These are phyloP conservation scores for Cotesia congregata DNA, from an alignment of 2,888 invertebrate species.

Conservation along the genomic window DNA sequence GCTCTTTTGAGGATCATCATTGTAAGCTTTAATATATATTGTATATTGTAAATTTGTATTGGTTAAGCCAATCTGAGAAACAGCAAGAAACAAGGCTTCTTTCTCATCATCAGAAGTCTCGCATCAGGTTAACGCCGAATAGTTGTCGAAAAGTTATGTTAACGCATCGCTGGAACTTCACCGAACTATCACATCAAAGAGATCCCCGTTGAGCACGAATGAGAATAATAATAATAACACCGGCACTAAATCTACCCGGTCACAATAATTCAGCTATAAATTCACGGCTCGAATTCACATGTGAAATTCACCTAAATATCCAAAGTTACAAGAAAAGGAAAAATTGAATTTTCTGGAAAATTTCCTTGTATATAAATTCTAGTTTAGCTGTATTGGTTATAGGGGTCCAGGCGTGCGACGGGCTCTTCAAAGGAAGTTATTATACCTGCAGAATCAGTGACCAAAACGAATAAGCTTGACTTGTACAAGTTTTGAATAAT, in stretches of 20 bases:
- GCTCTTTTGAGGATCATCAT: constrained; percentile 31
- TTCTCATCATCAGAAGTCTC: background rate
- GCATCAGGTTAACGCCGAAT: constrained; percentile 34
- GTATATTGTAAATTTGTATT: background rate
- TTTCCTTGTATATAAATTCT: background rate
- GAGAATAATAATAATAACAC: too few species aligned
- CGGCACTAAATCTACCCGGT: constrained; percentile 1
- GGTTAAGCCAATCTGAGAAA: constrained; percentile 54
- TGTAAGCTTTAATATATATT: background rate
- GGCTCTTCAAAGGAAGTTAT: constrained; percentile 24
- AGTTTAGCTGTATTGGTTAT: too few species aligned
- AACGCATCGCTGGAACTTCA: constrained; percentile 40
- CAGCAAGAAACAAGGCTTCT: background rate
- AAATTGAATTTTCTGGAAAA: constrained; percentile 24
- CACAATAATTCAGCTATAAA: constrained; percentile 34
- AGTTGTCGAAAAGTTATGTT: constrained; percentile 43
- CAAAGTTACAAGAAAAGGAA: background rate
- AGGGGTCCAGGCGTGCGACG: constrained; percentile 5
- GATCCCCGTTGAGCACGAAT: background rate
- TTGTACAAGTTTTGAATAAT: background rate
- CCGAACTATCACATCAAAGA: background rate
- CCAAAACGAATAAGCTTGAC: constrained; percentile 29
- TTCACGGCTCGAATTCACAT: constrained; percentile 12
- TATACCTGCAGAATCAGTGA: constrained; percentile 45
- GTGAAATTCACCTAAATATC: too few species aligned